Base-by-base conservation (phyloP, 2,888 invertebrate species). In the Charanyca ferruginea region DNA sequence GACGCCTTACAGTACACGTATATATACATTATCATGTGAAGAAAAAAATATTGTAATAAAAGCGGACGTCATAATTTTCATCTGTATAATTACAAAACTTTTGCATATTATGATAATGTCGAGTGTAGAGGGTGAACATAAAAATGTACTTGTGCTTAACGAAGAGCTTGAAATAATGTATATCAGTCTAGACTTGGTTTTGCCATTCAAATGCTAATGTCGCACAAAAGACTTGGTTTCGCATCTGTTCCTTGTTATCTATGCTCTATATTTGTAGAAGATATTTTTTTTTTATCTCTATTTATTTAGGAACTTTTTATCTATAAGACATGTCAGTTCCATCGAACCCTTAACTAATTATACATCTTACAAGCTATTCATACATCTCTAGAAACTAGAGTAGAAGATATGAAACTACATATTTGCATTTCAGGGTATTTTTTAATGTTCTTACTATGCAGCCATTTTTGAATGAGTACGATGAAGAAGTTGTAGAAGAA, bases 131-230 rank as follows among this genome's bases (percentile, higher is more conserved):
- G 23, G 1, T 22, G 22, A 48, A 73, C 48, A 62, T 59, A 45
- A 62, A 66, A 66, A 22, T 47, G 44, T 28, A 57, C 51, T 72
- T n/a, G 32, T 28, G 28, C 35, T 62, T 0, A 42, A 58, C 20
- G 41, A 65, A 71, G 57, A 45, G 4, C 41, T 53, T 55, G 45
- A 62, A 48, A 59, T 64, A 54, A 38, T 38, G 38, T 53, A 51
- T 45, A 38, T 76, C 32, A 38, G 47, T 55, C 71, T 73, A 76
- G 71, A 76, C 72, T 44, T 3, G n/a, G 23, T 25, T 57, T 45
- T 45, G 44, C 32, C 20, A 70, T 70, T 76, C 45, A 63, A 41
- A 70, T 73, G 58, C 49, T 54, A 63, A 76, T 76, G 42, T 49
- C 5, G 52, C n/a, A 47, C n/a, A 42, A 54, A 54, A 42, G 0